A percentile compares a stretch with the other conserved stretches of the same genome.
phyloP scores from a whole-genome alignment of 2,113 vertebrate genomes.

The Neomonachus schauinslandi region DNA sequence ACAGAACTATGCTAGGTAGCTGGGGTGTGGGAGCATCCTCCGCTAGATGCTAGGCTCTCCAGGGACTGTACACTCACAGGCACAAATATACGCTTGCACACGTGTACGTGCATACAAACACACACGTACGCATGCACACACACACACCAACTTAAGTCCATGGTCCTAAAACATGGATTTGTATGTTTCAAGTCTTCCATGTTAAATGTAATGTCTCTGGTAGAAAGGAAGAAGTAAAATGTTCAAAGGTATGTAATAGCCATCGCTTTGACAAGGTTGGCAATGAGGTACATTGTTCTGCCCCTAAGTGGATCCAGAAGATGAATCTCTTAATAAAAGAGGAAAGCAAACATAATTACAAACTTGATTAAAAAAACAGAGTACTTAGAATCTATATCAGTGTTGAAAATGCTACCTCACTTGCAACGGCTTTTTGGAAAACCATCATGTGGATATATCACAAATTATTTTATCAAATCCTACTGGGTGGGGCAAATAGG shows the following conservation, averaged over 20 bases:
- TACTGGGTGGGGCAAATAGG: not conserved
- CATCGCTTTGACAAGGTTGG: not conserved
- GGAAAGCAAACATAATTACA: not conserved
- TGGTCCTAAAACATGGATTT: not conserved
- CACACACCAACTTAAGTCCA: not conserved
- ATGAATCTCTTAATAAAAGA: not conserved
- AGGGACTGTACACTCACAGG: not conserved
- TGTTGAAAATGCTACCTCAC: not conserved
- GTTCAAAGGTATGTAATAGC: not conserved
- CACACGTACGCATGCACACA: fast-evolving
- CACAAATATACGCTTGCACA: not conserved
- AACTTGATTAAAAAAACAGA: not conserved
- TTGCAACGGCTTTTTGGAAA: not conserved
- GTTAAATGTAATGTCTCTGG: not conserved
- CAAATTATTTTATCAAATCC: not conserved
- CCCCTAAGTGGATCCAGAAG: not conserved
- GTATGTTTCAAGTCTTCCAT: not conserved
- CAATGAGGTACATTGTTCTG: not conserved
- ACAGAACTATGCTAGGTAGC: not conserved
- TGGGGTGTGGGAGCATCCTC: not conserved
- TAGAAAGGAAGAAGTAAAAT: not conserved
- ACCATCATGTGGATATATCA: not conserved
- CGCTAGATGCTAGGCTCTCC: not conserved
- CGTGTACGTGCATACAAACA: no score
- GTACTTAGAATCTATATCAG: not conserved